A percentile compares a stretch with the other conserved stretches of the same genome.
Evolutionary conservation across 2,888 invertebrate genomes (phyloP).

Genomic region (Laspeyria flexula): DNA sequence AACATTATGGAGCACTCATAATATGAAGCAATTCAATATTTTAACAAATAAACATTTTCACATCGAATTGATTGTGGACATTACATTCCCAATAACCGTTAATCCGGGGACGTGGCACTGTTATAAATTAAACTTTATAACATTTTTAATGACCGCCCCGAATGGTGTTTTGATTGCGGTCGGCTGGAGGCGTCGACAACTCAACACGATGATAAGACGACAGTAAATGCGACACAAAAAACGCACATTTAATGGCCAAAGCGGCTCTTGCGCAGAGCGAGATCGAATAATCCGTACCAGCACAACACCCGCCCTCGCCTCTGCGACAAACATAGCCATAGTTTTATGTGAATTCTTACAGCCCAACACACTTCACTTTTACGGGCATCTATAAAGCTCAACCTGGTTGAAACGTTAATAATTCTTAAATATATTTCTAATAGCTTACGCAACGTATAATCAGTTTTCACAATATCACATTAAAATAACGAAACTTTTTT

Average conservation of each 20-base stretch:
- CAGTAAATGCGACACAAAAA: constrained; percentile 78
- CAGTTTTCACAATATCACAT: constrained; percentile 27
- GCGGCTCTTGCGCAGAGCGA: constrained; percentile 45
- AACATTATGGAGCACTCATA: constrained; percentile 3
- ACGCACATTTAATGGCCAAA: constrained; percentile 78
- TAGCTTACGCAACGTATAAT: constrained; percentile 55
- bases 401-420: constrained; percentile 70
- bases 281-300: constrained; percentile 10
- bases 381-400: constrained; percentile 70
- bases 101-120: constrained; percentile 73
- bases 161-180: constrained; percentile 85
- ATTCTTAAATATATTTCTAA: constrained; percentile 67
- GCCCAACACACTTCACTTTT: constrained; percentile 76
- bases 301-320: constrained; percentile 33
- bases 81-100: constrained; percentile 79
- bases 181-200: constrained; percentile 85
- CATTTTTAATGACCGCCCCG: constrained; percentile 82
- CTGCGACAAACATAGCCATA: constrained; percentile 49
- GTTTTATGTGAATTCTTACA: constrained; percentile 78
- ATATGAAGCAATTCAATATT: constrained; percentile 54
- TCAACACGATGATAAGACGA: constrained; percentile 83
- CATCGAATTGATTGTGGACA: constrained; percentile 67
- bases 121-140: constrained; percentile 85
- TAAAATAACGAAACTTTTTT: constrained; percentile 41
- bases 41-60: constrained; percentile 76